Percentiles rank a stretch among this genome's conserved stretches.
Conservation (phyloP, 1,140 invertebrate genomes). For the Drosophila oshimai region DNA sequence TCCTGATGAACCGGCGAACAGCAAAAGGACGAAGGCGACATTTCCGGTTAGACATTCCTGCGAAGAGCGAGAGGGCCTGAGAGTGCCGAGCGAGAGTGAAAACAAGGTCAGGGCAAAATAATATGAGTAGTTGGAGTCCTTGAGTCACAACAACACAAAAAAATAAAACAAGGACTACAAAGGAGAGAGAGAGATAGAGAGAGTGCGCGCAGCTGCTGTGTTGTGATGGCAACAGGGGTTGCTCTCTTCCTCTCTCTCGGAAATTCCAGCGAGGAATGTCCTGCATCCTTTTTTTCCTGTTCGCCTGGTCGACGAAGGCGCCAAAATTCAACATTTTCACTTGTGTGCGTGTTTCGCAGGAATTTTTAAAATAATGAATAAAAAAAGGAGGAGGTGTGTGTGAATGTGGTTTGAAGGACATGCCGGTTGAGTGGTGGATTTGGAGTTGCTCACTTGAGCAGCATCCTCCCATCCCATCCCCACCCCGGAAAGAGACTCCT, state of each 20-base stretch:
- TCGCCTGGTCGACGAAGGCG: constrained; percentile 75
- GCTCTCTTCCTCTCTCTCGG: background rate
- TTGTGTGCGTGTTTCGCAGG: constrained; percentile 65
- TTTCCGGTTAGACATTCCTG: constrained; percentile 53
- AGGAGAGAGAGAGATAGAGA: background rate
- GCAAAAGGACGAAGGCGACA: constrained; percentile 29
- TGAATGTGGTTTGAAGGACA: background rate
- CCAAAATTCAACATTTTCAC: constrained; percentile 81
- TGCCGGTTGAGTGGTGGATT: constrained; percentile 48
- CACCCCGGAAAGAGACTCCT: constrained; percentile 31
- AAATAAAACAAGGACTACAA: constrained; percentile 1
- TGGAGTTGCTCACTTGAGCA: constrained; percentile 51
- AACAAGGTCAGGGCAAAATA: constrained; percentile 56
- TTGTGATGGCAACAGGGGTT: constrained; percentile 17
- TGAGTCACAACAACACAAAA: constrained; percentile 38
- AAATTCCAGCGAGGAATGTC: background rate
- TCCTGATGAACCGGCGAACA: constrained; percentile 64
- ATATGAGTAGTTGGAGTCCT: constrained; percentile 44
- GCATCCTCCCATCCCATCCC: background rate
- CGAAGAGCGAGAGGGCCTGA: constrained; percentile 4
- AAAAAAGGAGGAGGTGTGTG: background rate
- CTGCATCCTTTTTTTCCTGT: constrained; percentile 20
- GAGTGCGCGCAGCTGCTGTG: constrained; percentile 37
- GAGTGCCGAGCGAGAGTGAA: constrained; percentile 6
- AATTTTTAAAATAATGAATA: background rate